Conservation (phyloP, 2,888 invertebrate species). For the Mamestra brassicae region DNA sequence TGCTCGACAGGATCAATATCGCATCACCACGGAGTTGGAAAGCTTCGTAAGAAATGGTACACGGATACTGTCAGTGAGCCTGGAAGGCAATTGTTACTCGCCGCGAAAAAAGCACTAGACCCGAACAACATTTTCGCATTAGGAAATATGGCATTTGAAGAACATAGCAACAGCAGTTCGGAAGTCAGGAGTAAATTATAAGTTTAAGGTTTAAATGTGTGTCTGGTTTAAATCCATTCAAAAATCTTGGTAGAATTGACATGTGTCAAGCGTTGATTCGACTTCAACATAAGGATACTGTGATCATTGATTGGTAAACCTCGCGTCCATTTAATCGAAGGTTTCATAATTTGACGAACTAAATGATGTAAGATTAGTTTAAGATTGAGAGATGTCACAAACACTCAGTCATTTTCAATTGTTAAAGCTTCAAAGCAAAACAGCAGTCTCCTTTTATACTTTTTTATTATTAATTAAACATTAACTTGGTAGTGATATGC, state of each 20-base stretch:
- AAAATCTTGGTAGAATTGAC: constrained; percentile 15
- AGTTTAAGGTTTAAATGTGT: constrained; percentile 39
- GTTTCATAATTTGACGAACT: constrained; percentile 7
- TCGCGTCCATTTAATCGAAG: neutral
- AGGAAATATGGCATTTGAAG: constrained; percentile 92
- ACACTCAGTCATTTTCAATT: constrained; percentile 15
- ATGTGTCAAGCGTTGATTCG: constrained; percentile 3
- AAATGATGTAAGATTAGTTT: constrained; percentile 6
- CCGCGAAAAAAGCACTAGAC: constrained; percentile 97
- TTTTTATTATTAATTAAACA: constrained; percentile 1
- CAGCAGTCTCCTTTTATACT: constrained; percentile 15
- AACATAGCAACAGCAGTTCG: constrained; percentile 58
- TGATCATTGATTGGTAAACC: constrained; percentile 7
- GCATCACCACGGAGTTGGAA: constrained; percentile 99
- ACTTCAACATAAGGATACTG: neutral
- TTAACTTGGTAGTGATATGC: neutral
- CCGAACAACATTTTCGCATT: constrained; percentile 98
- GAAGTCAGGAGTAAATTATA: constrained; percentile 83
- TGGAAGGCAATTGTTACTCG: constrained; percentile 94
- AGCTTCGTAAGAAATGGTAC: constrained; percentile 97
- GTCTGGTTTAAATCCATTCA: neutral
- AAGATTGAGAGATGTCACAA: constrained; percentile 15
- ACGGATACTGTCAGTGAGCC: constrained; percentile 95
- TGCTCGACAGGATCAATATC: constrained; percentile 93
- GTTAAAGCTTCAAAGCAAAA: constrained; percentile 9